A percentile compares a stretch with the other conserved stretches of the same genome.
Conservation (phyloP, 2,113 vertebrate species). For the Eonycteris spelaea region DNA sequence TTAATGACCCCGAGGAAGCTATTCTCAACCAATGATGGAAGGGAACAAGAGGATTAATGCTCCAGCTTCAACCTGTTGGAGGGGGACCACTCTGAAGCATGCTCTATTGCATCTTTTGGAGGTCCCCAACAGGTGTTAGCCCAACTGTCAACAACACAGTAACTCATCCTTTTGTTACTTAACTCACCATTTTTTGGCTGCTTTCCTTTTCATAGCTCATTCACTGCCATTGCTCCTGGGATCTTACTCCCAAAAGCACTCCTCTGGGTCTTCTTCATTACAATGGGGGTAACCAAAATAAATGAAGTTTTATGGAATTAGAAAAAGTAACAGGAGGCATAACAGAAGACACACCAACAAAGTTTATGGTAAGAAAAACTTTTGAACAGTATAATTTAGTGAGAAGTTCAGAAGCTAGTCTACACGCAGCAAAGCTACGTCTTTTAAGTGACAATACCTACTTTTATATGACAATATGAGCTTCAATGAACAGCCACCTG, state of each 20-base stretch:
- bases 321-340: not conserved
- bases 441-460: not conserved
- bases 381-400: not conserved
- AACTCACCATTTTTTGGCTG: not conserved
- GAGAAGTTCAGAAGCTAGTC: not conserved
- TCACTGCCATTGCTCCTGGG: not conserved
- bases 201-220: not conserved
- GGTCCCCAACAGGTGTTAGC: not conserved
- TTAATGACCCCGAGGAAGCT: not conserved
- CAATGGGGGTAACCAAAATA: not conserved
- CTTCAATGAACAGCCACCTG: not conserved
- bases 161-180: not conserved
- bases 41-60: not conserved
- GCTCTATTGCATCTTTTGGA: not conserved
- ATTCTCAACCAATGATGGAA: not conserved
- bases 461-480: not conserved
- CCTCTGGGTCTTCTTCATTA: not conserved
- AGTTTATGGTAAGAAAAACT: not conserved
- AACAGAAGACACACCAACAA: not conserved
- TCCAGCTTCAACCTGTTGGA: not conserved
- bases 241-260: not conserved
- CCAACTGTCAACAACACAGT: not conserved
- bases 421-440: not conserved
- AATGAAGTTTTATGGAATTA: not conserved
- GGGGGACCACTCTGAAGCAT: not conserved